Evolutionary conservation across 2,797 vertebrate genomes (phyloP), one percentile per base, ranked within the genome.

Genomic region (Halcyon smyrnensis): DNA sequence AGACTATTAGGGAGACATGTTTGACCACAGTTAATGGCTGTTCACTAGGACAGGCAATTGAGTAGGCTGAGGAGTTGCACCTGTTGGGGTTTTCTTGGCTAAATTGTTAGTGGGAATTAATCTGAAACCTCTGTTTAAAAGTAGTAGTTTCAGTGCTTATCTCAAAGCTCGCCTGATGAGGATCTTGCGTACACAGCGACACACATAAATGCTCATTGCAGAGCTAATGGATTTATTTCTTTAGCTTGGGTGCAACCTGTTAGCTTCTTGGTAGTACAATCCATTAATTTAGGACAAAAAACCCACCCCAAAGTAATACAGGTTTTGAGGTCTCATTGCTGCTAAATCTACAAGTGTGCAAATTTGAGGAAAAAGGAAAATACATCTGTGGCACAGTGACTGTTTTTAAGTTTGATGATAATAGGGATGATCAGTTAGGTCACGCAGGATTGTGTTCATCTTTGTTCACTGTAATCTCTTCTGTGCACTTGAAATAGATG

Each of bases 391-490:
- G 32, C 0, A 1, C 15, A 63, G 24, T 10, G 41, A 50, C 32
- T 54, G 43, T 18, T 71, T 84, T 73, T 15, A 24, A 32, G 20
- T 80, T 56, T 60, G 30, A 3, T 65, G 34, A 12, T 37, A 82
- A 21, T 16, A 56, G 17, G 2, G 1, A 67, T 45, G 12, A 51
- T 59, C 56, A n/a, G 0, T 32, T 19, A 1, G 0, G 6, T 54
- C 23, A 46, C 0, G 0, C 12, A 53, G 59, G 36, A 32, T 46
- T 89, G 28, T n/a, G 9, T 50, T 85, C 12, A 62, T 53, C 24
- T 34, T 48, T 32, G 21, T 53, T 60, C 63, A 25, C 36, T 51
- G 46, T 62, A 24, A 34, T 46, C 16, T 76, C 32, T 34, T 37
- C 41, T 46, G 43, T 54, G 41, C 9, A 13, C 7, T 70, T 77